Percentiles rank a stretch among this genome's conserved stretches.
Conservation (phyloP, 2,113 vertebrate species). For the Himantopus leucocephalus region DNA sequence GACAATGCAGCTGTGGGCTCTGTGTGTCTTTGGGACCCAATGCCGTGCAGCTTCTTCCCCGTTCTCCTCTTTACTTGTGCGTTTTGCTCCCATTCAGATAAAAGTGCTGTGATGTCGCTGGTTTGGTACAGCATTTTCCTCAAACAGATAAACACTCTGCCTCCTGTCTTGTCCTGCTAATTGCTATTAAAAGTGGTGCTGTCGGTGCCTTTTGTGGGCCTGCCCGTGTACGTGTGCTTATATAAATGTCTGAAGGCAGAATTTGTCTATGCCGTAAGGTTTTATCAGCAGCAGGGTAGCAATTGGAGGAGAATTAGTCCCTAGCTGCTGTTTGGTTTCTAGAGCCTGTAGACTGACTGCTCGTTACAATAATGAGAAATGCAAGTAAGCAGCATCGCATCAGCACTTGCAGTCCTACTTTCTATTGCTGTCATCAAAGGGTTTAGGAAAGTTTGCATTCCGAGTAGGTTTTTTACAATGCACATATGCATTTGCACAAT, state of each 20-base stretch:
- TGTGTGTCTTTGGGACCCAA: background rate
- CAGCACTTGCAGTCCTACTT: conserved; percentile 40
- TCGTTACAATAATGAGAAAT: conserved; percentile 35
- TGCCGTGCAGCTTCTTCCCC: background rate
- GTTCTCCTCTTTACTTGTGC: background rate
- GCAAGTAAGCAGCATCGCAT: background rate
- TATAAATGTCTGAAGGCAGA: background rate
- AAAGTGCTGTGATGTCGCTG: background rate
- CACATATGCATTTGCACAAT: background rate
- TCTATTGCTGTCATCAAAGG: conserved; percentile 63
- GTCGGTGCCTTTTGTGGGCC: background rate
- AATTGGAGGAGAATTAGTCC: background rate
- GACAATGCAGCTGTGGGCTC: background rate
- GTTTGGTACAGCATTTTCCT: background rate
- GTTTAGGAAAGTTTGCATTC: conserved; percentile 47
- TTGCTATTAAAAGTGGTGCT: background rate
- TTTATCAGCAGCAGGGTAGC: conserved; percentile 9
- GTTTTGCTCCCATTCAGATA: background rate
- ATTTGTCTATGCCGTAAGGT: background rate
- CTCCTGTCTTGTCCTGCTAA: background rate
- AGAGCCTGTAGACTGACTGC: background rate
- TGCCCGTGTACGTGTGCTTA: background rate
- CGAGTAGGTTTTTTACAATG: background rate
- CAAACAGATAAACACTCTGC: background rate
- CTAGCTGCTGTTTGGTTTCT: background rate